phyloP scores from a whole-genome alignment of 2,888 invertebrate genomes.

The Hirudinaria manillensis region DNA sequence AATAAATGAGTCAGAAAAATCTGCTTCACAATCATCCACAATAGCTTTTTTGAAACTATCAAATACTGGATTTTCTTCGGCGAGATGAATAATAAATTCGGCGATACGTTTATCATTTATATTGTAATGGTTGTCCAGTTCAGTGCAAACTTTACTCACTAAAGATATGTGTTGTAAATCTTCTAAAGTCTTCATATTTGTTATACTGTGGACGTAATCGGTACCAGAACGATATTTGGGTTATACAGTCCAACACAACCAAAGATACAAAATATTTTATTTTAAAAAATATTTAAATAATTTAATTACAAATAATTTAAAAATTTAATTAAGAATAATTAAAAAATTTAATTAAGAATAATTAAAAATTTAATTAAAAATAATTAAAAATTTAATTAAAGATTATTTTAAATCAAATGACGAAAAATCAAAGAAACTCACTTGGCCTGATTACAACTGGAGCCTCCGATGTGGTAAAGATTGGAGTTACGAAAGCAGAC shows the following conservation, averaged over 20 bases:
- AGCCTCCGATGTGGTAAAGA: slow-evolving; percentile 21
- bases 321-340: too few species aligned
- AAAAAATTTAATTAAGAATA: too few species aligned
- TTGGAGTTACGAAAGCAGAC: slow-evolving; percentile 1
- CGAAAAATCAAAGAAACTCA: too few species aligned
- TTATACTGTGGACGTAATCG: not conserved
- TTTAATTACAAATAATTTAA: too few species aligned
- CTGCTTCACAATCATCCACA: slow-evolving; percentile 83
- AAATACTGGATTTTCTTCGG: slow-evolving; percentile 77
- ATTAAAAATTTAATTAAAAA: too few species aligned
- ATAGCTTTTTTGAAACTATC: slow-evolving; percentile 76
- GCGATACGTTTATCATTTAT: slow-evolving; percentile 96
- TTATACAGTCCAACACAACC: not conserved
- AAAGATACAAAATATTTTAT: not conserved
- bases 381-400: too few species aligned
- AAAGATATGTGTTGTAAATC: slow-evolving; percentile 87
- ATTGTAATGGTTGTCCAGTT: slow-evolving; percentile 94
- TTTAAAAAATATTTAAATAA: too few species aligned
- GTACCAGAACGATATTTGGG: not conserved
- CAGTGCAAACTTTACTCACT: slow-evolving; percentile 95
- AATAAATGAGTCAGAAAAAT: slow-evolving; percentile 90
- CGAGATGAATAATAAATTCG: slow-evolving; percentile 90
- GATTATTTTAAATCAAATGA: too few species aligned
- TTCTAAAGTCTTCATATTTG: slow-evolving; percentile 40
- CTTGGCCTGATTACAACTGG: slow-evolving; percentile 24